phyloP scores from a whole-genome alignment of 35 echinoderm and acorn worm species.

The Holothuria glaberrima region DNA sequence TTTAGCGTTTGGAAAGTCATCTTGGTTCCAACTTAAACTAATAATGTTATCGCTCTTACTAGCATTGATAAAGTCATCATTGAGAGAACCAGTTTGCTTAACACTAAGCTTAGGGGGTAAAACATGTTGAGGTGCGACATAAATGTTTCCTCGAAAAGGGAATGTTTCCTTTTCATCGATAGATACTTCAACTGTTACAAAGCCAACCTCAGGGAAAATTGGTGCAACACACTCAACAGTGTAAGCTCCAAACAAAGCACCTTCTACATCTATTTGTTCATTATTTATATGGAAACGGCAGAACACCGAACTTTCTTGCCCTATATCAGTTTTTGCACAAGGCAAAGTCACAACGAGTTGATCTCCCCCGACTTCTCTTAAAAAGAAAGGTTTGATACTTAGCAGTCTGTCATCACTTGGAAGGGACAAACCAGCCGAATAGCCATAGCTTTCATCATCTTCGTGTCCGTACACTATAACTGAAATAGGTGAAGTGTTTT shows the following conservation, averaged over 20 bases:
- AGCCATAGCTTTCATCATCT: slow-evolving; percentile 67
- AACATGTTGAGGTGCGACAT: neutral
- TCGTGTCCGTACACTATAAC: slow-evolving; percentile 80
- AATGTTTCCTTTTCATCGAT: slow-evolving; percentile 46
- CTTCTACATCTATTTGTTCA: slow-evolving; percentile 29
- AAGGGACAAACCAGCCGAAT: slow-evolving; percentile 69
- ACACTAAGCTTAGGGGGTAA: slow-evolving; percentile 1
- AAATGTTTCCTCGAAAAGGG: slow-evolving; percentile 5
- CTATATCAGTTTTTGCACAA: slow-evolving; percentile 42
- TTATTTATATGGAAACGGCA: slow-evolving; percentile 40
- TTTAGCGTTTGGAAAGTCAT: neutral
- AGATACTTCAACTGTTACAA: slow-evolving; percentile 40
- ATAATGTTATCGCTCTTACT: neutral
- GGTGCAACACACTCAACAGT: slow-evolving; percentile 47
- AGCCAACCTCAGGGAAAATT: slow-evolving; percentile 34
- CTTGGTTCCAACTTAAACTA: neutral
- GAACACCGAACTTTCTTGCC: neutral
- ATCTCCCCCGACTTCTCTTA: slow-evolving; percentile 69
- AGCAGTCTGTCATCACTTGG: slow-evolving; percentile 55
- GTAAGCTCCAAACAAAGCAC: neutral
- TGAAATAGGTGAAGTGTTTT: slow-evolving; percentile 19
- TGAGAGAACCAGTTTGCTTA: slow-evolving; percentile 5
- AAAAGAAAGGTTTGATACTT: slow-evolving; percentile 45
- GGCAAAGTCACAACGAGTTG: slow-evolving; percentile 52
- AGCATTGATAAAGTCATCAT: neutral